A percentile compares a stretch with the other conserved stretches of the same genome.
Conservation (phyloP, 2,888 invertebrate species). For the Ormia ochracea region DNA sequence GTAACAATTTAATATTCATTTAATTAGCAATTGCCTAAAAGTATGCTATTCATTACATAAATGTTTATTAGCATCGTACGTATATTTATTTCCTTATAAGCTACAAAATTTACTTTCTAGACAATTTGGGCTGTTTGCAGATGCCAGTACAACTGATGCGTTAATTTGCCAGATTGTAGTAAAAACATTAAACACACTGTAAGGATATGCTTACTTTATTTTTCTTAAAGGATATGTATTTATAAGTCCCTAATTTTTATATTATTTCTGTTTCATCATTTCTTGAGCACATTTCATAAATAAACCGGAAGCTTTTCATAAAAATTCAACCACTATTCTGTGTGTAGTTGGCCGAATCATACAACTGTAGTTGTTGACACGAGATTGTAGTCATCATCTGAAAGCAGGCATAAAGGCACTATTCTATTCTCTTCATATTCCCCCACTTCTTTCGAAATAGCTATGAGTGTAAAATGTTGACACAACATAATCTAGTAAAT, state of each 20-base stretch:
- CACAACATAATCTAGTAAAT: conserved; percentile 52
- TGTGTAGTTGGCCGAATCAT: conserved; percentile 53
- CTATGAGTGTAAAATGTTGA: conserved; percentile 27
- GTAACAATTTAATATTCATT: too few species aligned
- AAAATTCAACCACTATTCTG: conserved; percentile 38
- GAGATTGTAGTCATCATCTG: conserved; percentile 34
- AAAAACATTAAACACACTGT: too few species aligned
- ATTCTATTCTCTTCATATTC: not conserved
- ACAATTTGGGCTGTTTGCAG: too few species aligned
- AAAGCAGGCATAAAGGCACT: not conserved
- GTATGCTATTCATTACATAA: not conserved
- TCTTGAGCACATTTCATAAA: not conserved
- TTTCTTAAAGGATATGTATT: too few species aligned
- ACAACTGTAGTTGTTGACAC: conserved; percentile 51
- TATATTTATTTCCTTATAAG: too few species aligned
- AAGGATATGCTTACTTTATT: too few species aligned
- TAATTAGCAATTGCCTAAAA: not conserved
- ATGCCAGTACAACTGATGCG: too few species aligned
- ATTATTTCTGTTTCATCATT: not conserved
- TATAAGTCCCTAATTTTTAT: not conserved
- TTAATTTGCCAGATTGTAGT: too few species aligned
- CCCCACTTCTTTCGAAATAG: not conserved
- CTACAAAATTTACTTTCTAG: too few species aligned
- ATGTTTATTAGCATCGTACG: too few species aligned
- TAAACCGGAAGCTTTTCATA: conserved; percentile 46